Conservation (phyloP, 2,888 invertebrate genomes). For the Oxytorus armatus region DNA sequence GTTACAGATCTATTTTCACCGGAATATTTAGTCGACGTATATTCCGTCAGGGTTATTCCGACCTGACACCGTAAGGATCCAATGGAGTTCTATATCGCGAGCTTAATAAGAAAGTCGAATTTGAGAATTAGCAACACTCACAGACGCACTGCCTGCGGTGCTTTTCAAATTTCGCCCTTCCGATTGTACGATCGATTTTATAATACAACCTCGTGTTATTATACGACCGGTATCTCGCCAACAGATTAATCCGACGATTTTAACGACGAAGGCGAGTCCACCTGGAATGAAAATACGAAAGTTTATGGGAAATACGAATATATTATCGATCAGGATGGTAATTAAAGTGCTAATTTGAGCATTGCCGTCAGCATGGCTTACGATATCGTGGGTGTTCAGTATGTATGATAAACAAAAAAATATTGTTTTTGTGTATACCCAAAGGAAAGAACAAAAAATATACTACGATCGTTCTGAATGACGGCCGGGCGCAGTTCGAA, state of each 20-base stretch:
- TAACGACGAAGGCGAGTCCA: not conserved
- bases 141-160: too few relatives aligned
- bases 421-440: not conserved
- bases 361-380: constrained; percentile 14
- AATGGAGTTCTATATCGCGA: too few relatives aligned
- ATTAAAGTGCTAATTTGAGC: not conserved
- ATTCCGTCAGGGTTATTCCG: too few relatives aligned
- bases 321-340: constrained; percentile 2
- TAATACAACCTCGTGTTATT: not conserved
- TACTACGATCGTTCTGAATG: constrained; percentile 17
- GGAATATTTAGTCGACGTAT: too few relatives aligned
- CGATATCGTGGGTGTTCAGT: constrained; percentile 23
- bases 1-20: too few relatives aligned
- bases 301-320: constrained; percentile 7
- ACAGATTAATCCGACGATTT: too few relatives aligned
- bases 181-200: not conserved
- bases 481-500: constrained; percentile 2
- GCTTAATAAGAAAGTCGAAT: too few relatives aligned
- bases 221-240: too few relatives aligned
- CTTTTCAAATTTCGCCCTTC: too few relatives aligned
- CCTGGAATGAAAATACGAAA: constrained; percentile 22
- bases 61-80: too few relatives aligned
- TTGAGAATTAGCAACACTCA: too few relatives aligned
- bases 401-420: not conserved
- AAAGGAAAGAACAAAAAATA: constrained; percentile 12